Conservation (phyloP, 2,113 vertebrate species). For the Catharus fuscescens region DNA sequence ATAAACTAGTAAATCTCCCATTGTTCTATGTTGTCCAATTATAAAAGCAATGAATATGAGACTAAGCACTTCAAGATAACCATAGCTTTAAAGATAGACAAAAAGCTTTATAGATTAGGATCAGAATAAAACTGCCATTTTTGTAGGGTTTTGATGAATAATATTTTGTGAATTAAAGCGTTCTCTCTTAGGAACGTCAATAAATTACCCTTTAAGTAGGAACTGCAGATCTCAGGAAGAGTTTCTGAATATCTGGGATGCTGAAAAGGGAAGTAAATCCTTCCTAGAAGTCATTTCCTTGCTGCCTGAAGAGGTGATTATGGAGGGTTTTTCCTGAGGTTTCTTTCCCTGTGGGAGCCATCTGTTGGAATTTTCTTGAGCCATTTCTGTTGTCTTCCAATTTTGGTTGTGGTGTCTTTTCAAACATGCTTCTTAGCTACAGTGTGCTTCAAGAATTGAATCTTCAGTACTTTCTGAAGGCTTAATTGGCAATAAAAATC, state of each 20-base stretch:
- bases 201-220: constrained; percentile 33
- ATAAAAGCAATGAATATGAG: constrained; percentile 73
- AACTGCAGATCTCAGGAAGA: constrained; percentile 11
- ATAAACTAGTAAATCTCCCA: constrained; percentile 75
- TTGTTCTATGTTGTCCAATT: constrained; percentile 75
- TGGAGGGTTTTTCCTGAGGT: background rate
- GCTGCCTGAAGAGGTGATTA: background rate
- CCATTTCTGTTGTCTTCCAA: background rate
- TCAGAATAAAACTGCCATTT: constrained; percentile 68
- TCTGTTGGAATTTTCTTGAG: background rate
- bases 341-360: background rate
- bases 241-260: background rate
- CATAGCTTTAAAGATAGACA: constrained; percentile 69
- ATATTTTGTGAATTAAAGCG: constrained; percentile 42
- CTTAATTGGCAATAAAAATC: background rate
- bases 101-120: constrained; percentile 71
- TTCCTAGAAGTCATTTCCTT: background rate
- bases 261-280: background rate
- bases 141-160: constrained; percentile 51
- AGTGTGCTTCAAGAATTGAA: background rate
- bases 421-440: background rate
- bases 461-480: background rate
- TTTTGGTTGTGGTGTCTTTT: background rate
- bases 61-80: constrained; percentile 74
- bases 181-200: constrained; percentile 46